Base-by-base conservation (phyloP, 2,113 vertebrate genomes). In the Columba livia region DNA sequence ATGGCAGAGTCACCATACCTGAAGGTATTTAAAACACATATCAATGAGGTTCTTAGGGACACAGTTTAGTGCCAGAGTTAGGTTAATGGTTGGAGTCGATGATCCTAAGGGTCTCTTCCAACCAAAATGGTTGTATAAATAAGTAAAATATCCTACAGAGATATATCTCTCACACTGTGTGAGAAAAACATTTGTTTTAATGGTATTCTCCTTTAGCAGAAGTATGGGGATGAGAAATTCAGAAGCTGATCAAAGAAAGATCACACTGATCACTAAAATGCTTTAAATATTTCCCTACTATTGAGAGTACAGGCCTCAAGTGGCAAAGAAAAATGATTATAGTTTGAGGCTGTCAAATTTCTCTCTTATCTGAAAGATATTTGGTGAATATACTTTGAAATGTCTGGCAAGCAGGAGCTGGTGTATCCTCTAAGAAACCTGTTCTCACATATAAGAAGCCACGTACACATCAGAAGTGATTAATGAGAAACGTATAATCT, bases 401-500 rank as follows among this genome's bases (percentile, higher is more conserved):
- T 94, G 34, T 96, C 77, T 71, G 86, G 80, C 71, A 95, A 72
- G 28, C 60, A 50, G 85, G 36, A 91, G 32, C 18, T 67, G 34
- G 34, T 79, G 56, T 53, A 79, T 75, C 47, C 84, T 91, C 38
- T 60, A 81, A 93, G 79, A 96, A 97, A 86, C 53, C 50, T 70
- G 13, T 92, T 96, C 61, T 81, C 65, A n/a, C 42, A 89, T 88
- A 97, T 96, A 96, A 96, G 88, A 85, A 85, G 57, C 57, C 72
- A 87, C 85, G 31, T 31, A 54, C 64, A 79, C 34, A 72, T 96
- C 88, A 79, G 79, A 88, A 58, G 78, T 96, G 94, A 95, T 94
- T 86, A 97, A 95, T 5, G 38, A 89, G 56, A 79, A 89, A 88
- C 26, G 28, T 47, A 66, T 92, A 84, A 80, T 85, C 71, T 92